Base-by-base conservation (phyloP, 1,140 invertebrate species). In the Papilio xuthus region DNA sequence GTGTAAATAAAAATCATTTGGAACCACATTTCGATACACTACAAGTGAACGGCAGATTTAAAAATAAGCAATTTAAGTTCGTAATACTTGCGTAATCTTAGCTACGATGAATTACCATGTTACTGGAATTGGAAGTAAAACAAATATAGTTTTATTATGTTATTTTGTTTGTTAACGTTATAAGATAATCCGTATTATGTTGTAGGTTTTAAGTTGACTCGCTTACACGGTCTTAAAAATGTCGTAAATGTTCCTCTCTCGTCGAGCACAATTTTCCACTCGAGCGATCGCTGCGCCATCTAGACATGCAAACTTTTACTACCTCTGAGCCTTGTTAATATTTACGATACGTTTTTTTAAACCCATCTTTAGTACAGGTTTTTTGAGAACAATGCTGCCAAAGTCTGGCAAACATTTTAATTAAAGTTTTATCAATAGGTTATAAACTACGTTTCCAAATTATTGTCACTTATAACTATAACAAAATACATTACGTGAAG, bases 211-310 rank as follows among this genome's bases (percentile, higher is more conserved):
- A 60, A 60, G 56, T 60, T 26, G 56, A 60, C 23, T 60, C 56
- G 56, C 56, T 60, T 60, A 60, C 56, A 60, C 56, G 56, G 56
- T 60, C 56, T 60, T 60, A 60, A 60, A 60, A 60, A 60, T 26
- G 56, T 60, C 56, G 56, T 60, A 60, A 60, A 60, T 60, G 56
- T 60, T 60, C 56, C 23, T 60, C 56, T 60, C 56, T 60, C 56
- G 56, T 60, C 56, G 56, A 60, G 56, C 56, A 60, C 56, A 60
- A 60, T 60, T 60, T 60, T 60, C 56, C 56, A 9, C 56, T 60
- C 56, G 56, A 60, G 56, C 9, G 56, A 26, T 60, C 56, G 56
- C 56, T 60, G 23, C 56, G 56, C 23, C 56, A 60, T 60, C 56
- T 10, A 26, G 23, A 23, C 56, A 60, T 60, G 56, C 56, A 60